A percentile compares a stretch with the other conserved stretches of the same genome.
Conservation (phyloP, 53 echinoderm and acorn worm genomes). For the Paelopatides confundens region DNA sequence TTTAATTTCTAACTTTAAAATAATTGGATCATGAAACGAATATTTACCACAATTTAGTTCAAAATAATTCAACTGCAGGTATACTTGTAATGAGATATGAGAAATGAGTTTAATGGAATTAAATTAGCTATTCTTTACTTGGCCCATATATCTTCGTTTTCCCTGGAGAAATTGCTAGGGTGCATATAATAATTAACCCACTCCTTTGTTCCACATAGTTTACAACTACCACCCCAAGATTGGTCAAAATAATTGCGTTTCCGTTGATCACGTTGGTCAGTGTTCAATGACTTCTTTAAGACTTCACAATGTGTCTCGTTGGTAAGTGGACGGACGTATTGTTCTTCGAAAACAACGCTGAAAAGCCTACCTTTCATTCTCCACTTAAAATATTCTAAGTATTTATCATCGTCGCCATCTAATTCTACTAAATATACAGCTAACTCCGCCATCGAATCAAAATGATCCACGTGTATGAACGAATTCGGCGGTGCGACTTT, state of each 20-base stretch:
- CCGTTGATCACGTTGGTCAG: not conserved
- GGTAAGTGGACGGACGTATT: not conserved
- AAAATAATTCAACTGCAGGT: too few relatives aligned
- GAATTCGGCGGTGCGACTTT: slow-evolving; percentile 11
- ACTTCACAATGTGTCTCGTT: not conserved
- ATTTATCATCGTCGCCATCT: not conserved
- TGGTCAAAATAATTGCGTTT: not conserved
- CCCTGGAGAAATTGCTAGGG: too few relatives aligned
- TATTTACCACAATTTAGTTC: too few relatives aligned
- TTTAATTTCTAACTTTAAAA: too few relatives aligned
- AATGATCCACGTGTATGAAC: slow-evolving; percentile 22
- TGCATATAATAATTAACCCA: not conserved
- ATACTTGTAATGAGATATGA: too few relatives aligned
- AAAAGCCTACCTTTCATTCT: not conserved
- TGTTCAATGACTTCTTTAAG: not conserved
- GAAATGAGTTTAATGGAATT: too few relatives aligned
- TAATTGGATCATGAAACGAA: too few relatives aligned
- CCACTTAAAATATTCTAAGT: slow-evolving; percentile 23
- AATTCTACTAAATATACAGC: not conserved
- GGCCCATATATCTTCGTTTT: too few relatives aligned
- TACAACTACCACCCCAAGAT: not conserved
- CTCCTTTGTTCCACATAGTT: not conserved
- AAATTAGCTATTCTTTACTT: too few relatives aligned
- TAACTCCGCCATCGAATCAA: slow-evolving; percentile 1
- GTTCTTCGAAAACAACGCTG: not conserved